Percentiles rank a stretch among this genome's conserved stretches.
These are phyloP conservation scores for Cyrtonyx montezumae DNA, from an alignment of 2,113 vertebrate genomes.

Conservation along the genomic window DNA sequence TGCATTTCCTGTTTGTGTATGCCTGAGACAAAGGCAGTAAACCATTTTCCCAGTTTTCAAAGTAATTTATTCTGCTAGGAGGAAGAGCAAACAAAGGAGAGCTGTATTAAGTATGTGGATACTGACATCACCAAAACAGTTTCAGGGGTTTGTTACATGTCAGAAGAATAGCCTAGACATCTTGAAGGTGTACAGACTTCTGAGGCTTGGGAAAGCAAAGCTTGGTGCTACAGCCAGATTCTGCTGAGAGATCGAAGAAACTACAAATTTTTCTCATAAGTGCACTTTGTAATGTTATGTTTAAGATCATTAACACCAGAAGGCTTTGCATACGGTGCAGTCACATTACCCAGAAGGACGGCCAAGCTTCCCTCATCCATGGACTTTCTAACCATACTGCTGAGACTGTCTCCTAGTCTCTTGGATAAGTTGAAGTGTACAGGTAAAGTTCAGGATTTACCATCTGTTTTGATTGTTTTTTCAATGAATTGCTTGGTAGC, in stretches of 20 bases:
- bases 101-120: neutral
- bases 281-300: neutral
- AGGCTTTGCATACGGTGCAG: neutral
- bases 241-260: neutral
- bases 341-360: neutral
- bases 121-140: neutral
- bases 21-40: neutral
- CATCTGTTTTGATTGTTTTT: neutral
- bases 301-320: neutral
- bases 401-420: neutral
- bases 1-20: neutral
- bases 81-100: slow-evolving; percentile 10
- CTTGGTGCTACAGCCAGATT: neutral
- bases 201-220: neutral
- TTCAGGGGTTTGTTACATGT: neutral
- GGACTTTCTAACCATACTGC: neutral
- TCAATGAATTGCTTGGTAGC: neutral
- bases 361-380: neutral
- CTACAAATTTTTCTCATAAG: neutral
- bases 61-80: neutral
- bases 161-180: neutral
- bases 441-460: neutral
- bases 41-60: slow-evolving; percentile 1
- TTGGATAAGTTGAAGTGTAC: neutral
- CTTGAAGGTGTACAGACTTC: neutral